A percentile compares a stretch with the other conserved stretches of the same genome.
Evolutionary conservation across 2,888 invertebrate species (phyloP).

Genomic region (Thalpophila matura): DNA sequence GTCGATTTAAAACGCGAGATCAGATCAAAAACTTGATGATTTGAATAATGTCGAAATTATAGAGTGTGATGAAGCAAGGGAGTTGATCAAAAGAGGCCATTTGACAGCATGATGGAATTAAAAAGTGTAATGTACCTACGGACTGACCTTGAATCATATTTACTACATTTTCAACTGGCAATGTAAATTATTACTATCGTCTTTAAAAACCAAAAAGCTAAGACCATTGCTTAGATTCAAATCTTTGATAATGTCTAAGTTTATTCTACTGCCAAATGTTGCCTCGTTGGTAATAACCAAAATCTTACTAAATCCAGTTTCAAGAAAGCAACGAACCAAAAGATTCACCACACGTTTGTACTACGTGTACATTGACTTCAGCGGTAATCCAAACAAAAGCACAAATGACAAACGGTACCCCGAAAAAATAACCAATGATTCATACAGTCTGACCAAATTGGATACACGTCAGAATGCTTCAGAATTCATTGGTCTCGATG

Average conservation of each 20-base stretch:
- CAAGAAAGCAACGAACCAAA: background rate
- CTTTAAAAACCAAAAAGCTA: too few relatives aligned
- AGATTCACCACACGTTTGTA: slow-evolving; percentile 16
- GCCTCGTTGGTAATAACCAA: background rate
- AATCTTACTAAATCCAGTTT: background rate
- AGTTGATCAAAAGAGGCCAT: background rate
- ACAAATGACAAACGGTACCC: slow-evolving; percentile 77
- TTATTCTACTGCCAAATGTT: background rate
- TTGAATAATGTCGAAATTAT: slow-evolving; percentile 34
- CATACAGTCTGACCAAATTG: slow-evolving; percentile 65
- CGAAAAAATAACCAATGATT: slow-evolving; percentile 65
- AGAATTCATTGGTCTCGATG: slow-evolving; percentile 46
- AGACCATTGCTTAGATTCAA: too few relatives aligned
- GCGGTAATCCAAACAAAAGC: slow-evolving; percentile 58
- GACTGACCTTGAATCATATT: too few relatives aligned
- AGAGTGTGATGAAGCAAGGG: slow-evolving; percentile 2
- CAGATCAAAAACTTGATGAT: slow-evolving; percentile 56
- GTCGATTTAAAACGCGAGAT: slow-evolving; percentile 39
- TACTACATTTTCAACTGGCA: too few relatives aligned
- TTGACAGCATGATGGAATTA: background rate
- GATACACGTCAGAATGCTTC: slow-evolving; percentile 41
- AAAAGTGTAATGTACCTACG: background rate
- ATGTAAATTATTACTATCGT: too few relatives aligned
- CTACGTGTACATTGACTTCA: slow-evolving; percentile 52
- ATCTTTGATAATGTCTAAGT: too few relatives aligned